A percentile compares a stretch with the other conserved stretches of the same genome.
Conservation (phyloP, 64 coral and sea anemone species). For the Exaiptasia diaphana region DNA sequence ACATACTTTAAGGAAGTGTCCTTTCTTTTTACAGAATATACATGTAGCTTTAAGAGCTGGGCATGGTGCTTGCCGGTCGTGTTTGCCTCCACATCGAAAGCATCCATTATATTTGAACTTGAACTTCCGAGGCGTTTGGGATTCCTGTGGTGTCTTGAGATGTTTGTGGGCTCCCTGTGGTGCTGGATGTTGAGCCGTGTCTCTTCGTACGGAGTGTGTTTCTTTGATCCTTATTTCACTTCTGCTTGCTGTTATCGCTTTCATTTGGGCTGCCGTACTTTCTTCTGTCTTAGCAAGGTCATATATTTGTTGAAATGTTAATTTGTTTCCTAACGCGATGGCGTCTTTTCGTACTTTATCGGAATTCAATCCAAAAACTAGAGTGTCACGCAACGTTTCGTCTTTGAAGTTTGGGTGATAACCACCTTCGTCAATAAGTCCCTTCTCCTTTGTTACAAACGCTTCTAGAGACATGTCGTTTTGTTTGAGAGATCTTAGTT, state of each 20-base stretch:
- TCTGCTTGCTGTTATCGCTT: slow-evolving; percentile 5
- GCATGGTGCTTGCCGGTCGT: background rate
- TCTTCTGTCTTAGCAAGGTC: slow-evolving; percentile 40
- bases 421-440: slow-evolving; percentile 15
- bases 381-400: slow-evolving; percentile 39
- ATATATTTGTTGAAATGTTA: slow-evolving; percentile 58
- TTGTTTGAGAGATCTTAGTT: slow-evolving; percentile 27
- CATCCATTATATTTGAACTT: background rate
- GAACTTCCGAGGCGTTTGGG: background rate
- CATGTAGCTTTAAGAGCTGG: background rate
- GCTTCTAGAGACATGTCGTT: slow-evolving; percentile 5
- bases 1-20: slow-evolving; percentile 28
- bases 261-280: slow-evolving; percentile 39
- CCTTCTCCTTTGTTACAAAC: slow-evolving; percentile 20
- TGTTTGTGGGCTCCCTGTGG: background rate
- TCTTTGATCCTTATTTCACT: background rate
- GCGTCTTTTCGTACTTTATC: slow-evolving; percentile 58
- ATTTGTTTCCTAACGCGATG: slow-evolving; percentile 33
- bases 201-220: background rate
- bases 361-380: slow-evolving; percentile 24
- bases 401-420: slow-evolving; percentile 14
- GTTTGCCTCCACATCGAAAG: background rate
- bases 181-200: background rate
- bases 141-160: background rate
- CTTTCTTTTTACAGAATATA: slow-evolving; percentile 12